phyloP scores from a whole-genome alignment of 2,888 invertebrate species.

The Mythimna loreyi region DNA sequence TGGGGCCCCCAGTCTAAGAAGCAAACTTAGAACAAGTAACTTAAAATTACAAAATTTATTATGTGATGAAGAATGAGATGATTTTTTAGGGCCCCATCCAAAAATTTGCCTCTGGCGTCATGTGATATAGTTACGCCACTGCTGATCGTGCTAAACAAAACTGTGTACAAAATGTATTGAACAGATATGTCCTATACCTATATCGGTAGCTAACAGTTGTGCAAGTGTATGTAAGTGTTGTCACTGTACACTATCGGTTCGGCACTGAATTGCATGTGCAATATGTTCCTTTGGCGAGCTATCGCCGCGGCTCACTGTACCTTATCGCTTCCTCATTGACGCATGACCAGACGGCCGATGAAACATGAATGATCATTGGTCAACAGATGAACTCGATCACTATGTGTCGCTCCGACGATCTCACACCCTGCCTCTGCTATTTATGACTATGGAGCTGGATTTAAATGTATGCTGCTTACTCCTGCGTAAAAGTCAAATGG shows the following conservation, averaged over 20 bases:
- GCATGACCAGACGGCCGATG: constrained; percentile 72
- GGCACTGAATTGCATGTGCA: constrained; percentile 42
- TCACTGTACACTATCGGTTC: constrained; percentile 23
- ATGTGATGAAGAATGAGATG: no score
- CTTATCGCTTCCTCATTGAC: constrained; percentile 76
- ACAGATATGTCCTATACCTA: constrained; percentile 13
- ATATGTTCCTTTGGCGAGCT: constrained; percentile 51
- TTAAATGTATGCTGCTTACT: constrained; percentile 39
- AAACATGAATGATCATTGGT: constrained; percentile 71
- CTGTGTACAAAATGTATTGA: constrained; percentile 13
- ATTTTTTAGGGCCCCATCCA: no score
- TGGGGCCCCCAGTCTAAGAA: no score
- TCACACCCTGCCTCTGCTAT: constrained; percentile 30
- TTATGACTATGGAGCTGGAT: constrained; percentile 40
- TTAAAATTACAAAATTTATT: no score
- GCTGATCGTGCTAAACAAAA: constrained; percentile 3
- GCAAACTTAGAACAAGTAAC: no score
- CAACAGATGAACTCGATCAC: constrained; percentile 61
- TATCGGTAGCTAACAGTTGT: constrained; percentile 6
- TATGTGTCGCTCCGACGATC: constrained; percentile 29
- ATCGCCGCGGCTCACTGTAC: constrained; percentile 58
- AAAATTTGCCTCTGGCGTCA: no score
- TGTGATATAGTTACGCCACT: no score
- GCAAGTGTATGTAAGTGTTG: constrained; percentile 22
- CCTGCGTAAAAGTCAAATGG: constrained; percentile 54